These are phyloP conservation scores for Syngnathus typhle DNA, from an alignment of 2,113 vertebrate genomes.

Conservation along the genomic window DNA sequence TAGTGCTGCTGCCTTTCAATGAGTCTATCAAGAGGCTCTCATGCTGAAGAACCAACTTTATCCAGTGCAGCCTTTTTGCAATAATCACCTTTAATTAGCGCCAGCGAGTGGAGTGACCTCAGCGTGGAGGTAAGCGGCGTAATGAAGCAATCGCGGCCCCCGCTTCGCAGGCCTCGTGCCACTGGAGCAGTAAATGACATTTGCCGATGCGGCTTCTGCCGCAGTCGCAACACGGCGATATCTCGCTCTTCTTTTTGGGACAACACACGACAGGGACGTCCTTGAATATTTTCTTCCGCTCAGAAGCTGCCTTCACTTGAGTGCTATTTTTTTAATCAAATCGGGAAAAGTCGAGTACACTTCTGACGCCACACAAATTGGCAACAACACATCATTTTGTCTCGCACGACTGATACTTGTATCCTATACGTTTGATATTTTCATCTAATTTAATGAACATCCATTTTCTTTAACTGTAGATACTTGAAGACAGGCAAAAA, in stretches of 20 bases:
- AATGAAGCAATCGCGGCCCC: conserved; percentile 21
- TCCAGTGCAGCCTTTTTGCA: background rate
- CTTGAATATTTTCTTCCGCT: background rate
- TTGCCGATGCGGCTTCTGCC: background rate
- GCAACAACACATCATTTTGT: too few relatives aligned
- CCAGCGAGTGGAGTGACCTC: conserved; percentile 3
- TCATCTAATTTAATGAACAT: too few relatives aligned
- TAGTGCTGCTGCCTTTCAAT: conserved; percentile 27
- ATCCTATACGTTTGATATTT: too few relatives aligned
- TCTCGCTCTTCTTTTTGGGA: background rate
- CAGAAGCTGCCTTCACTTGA: background rate
- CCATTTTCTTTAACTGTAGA: too few relatives aligned
- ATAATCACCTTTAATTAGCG: conserved; percentile 22
- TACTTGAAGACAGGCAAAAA: too few relatives aligned
- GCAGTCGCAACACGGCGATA: background rate
- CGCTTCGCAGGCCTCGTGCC: conserved; percentile 12
- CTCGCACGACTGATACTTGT: too few relatives aligned
- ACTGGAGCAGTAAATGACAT: conserved; percentile 25
- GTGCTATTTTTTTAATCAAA: background rate
- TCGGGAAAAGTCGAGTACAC: background rate
- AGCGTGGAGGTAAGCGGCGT: background rate
- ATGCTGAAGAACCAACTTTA: background rate
- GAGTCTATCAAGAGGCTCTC: conserved; percentile 16
- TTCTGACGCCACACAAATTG: background rate
- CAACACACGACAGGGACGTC: background rate